phyloP scores from a whole-genome alignment of 2,797 vertebrate species.

The Phataginus tetradactyla region DNA sequence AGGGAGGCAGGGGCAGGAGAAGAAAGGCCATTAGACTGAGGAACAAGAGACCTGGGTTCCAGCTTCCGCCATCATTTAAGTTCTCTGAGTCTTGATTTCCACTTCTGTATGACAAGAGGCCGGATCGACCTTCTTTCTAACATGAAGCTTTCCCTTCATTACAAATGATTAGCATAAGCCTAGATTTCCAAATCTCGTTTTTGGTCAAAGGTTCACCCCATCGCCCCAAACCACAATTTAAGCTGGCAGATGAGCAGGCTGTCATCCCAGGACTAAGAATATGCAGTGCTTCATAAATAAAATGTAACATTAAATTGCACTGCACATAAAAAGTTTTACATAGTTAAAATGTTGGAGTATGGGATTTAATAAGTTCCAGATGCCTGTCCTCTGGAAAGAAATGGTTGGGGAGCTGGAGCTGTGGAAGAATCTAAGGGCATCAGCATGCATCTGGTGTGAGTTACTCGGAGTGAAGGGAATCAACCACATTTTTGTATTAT shows the following conservation, averaged over 20 bases:
- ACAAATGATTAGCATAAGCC: background rate
- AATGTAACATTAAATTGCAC: conserved; percentile 46
- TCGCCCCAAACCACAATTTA: background rate
- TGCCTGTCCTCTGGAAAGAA: conserved; percentile 76
- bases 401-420: conserved; percentile 54
- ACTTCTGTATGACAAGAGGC: background rate
- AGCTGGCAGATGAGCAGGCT: background rate
- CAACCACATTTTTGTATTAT: conserved; percentile 42
- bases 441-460: conserved; percentile 76
- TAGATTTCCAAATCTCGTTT: background rate
- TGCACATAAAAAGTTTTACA: conserved; percentile 68
- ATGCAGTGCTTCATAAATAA: conserved; percentile 52
- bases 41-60: background rate
- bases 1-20: background rate
- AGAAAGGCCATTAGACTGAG: background rate
- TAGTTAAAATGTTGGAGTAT: conserved; percentile 51
- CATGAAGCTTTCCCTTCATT: background rate
- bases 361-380: conserved; percentile 77
- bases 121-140: background rate
- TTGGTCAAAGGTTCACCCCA: background rate
- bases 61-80: background rate
- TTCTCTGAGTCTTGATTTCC: background rate
- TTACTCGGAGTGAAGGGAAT: conserved; percentile 67
- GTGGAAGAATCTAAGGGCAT: conserved; percentile 58
- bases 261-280: background rate